Evolutionary conservation across 2,888 invertebrate species (phyloP).

Genomic region (Sarcophaga carnaria): DNA sequence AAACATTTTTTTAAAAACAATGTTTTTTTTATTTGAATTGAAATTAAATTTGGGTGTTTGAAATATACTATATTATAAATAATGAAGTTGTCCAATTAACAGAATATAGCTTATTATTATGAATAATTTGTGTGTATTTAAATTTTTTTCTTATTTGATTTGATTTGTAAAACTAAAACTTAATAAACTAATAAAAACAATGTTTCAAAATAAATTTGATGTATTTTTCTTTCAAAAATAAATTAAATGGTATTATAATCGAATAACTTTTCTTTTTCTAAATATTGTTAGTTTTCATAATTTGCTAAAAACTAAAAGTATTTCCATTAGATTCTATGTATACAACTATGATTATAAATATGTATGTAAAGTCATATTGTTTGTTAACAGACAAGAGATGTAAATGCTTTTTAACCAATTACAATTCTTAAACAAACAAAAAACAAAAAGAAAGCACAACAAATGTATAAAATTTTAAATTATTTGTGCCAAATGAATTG

Average conservation of each 20-base stretch:
- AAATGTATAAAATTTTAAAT: too few species aligned
- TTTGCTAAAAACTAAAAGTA: conserved; percentile 1
- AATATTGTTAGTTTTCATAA: neutral
- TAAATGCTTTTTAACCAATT: neutral
- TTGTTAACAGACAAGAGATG: neutral
- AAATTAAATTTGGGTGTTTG: conserved; percentile 28
- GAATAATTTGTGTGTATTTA: neutral
- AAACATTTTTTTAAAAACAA: neutral
- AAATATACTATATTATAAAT: neutral
- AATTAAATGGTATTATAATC: neutral
- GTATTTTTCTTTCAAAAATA: neutral
- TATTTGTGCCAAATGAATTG: neutral
- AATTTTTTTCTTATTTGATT: neutral
- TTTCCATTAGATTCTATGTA: conserved; percentile 16
- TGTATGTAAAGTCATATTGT: neutral
- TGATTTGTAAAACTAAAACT: conserved; percentile 23
- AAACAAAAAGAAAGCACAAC: too few species aligned
- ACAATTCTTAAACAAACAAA: neutral
- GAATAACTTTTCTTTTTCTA: conserved; percentile 37
- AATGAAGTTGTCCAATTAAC: neutral
- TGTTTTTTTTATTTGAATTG: conserved; percentile 33
- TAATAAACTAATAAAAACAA: conserved; percentile 33
- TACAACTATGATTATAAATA: neutral
- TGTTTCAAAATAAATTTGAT: conserved; percentile 19
- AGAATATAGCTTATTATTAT: neutral